phyloP scores from a whole-genome alignment of 2,797 vertebrate genomes.

The Austrolebias charrua region DNA sequence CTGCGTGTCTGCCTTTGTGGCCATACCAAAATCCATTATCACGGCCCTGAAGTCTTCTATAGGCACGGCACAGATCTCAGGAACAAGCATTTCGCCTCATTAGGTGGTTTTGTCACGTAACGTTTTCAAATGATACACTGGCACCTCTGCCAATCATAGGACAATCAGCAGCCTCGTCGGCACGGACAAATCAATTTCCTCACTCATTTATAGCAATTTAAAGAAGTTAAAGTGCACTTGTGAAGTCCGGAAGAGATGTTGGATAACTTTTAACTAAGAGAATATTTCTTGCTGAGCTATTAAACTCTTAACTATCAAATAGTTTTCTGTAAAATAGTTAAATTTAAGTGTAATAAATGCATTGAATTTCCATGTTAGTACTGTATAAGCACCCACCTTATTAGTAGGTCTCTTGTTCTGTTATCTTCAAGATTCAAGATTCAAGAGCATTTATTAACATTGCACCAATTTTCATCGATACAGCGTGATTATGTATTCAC shows the following conservation, averaged over 20 bases:
- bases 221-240: background rate
- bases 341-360: too few species aligned
- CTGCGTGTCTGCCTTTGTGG: background rate
- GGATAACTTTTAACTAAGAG: conserved; percentile 5
- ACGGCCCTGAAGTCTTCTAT: background rate
- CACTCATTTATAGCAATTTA: background rate
- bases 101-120: background rate
- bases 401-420: too few species aligned
- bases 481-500: too few species aligned
- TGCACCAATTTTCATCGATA: too few species aligned
- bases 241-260: conserved; percentile 10
- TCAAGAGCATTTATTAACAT: too few species aligned
- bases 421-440: too few species aligned
- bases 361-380: too few species aligned
- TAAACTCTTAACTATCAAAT: too few species aligned
- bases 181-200: background rate
- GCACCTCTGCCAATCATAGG: background rate
- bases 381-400: too few species aligned
- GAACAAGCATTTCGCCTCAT: background rate
- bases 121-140: background rate
- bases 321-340: too few species aligned
- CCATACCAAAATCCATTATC: too few species aligned
- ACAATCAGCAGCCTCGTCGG: background rate
- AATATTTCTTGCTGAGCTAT: too few species aligned
- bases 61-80: background rate